Base-by-base conservation (phyloP, 2,888 invertebrate genomes). In the Caradrina kadenii region DNA sequence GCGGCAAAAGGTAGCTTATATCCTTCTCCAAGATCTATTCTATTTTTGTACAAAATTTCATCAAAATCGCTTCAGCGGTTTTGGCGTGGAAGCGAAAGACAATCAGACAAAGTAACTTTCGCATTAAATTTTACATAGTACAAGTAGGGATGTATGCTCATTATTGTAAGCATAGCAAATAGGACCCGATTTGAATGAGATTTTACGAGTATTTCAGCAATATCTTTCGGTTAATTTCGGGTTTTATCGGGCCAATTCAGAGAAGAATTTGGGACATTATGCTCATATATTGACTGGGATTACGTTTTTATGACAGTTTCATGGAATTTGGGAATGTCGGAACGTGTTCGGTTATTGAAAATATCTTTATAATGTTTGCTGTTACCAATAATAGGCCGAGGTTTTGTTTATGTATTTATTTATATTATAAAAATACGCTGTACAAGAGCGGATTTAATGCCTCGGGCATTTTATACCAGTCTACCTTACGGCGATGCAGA, bases 161-260 rank as follows among this genome's bases (percentile, higher is more conserved):
- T 79, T 80, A 74, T 68, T 58, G 52, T 35, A 48, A 70, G 68
- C 71, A 71, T 75, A 80, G 62, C 80, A 71, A 74, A 79, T 77
- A 65, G 79, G 75, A 5, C 49, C 64, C 49, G 56, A 65, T 74
- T 74, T 79, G 68, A 77, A 77, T 65, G 52, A 65, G 58, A 79
- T 79, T 79, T 79, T 69, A 26, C 26, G 26, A 26, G 26, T 26
- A 74, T 79, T 65, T 63, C 39, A 60, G 61, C 54, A 35, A 68
- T 64, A 79, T 63, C 69, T 79, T 64, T 65, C 13, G 21, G 45
- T 75, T 78, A 79, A 80, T 78, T 78, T 79, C 31, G 62, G 52
- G 52, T 35, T 80, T 69, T 63, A 80, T 63, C 56, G 80, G 15
- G 3, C n/a, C 60, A 39, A 63, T 75, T 66, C 26, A 7, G 53